A percentile compares a stretch with the other conserved stretches of the same genome.
These are phyloP conservation scores for Cepaea nemoralis DNA, from an alignment of 1,140 invertebrate genomes.

Conservation along the genomic window DNA sequence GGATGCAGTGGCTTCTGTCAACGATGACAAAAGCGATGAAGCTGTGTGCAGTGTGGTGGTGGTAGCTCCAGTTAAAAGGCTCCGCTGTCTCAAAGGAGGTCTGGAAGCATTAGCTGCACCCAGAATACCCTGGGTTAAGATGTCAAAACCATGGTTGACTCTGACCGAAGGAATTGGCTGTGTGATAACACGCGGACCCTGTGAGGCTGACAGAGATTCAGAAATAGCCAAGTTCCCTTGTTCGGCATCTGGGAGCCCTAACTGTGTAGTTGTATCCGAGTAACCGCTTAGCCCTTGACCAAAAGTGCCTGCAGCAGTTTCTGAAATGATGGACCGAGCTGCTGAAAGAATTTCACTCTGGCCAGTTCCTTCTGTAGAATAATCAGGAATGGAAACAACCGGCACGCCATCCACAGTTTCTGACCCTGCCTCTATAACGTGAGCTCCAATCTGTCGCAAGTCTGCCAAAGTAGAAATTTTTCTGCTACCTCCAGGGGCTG, in stretches of 20 bases:
- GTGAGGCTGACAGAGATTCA: not conserved
- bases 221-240: not conserved
- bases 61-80: conserved; percentile 27
- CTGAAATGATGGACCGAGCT: not conserved
- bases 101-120: not conserved
- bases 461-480: conserved; percentile 25
- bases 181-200: conserved; percentile 30
- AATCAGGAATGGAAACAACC: conserved; percentile 36
- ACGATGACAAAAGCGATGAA: not conserved
- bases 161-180: conserved; percentile 36
- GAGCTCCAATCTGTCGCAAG: conserved; percentile 29
- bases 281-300: not conserved
- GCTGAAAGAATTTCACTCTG: conserved; percentile 5
- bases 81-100: conserved; percentile 10
- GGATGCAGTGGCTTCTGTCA: not conserved
- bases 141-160: conserved; percentile 38
- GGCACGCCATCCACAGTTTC: conserved; percentile 36
- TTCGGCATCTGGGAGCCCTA: not conserved
- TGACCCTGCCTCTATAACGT: conserved; percentile 21
- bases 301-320: not conserved
- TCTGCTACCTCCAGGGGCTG: not conserved
- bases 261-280: not conserved
- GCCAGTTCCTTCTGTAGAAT: conserved; percentile 1
- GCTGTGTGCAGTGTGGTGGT: not conserved
- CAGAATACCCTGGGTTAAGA: conserved; percentile 37